These are phyloP conservation scores for Stomorhina lunata DNA, from an alignment of 2,888 invertebrate species.

Conservation along the genomic window DNA sequence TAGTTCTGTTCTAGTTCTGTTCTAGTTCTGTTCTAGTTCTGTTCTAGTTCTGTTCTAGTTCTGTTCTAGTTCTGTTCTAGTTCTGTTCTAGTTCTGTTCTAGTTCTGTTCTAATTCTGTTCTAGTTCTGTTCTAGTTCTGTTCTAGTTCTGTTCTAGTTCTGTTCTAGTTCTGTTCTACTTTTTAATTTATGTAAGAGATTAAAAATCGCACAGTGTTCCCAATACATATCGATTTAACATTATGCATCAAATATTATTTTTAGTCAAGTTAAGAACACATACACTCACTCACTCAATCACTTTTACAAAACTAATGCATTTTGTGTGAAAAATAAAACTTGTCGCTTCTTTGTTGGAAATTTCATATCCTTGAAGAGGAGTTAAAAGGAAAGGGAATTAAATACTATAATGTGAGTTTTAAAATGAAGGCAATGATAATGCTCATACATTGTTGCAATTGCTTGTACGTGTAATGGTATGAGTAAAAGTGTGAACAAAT, in stretches of 20 bases:
- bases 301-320: conserved; percentile 45
- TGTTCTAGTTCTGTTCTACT: neutral
- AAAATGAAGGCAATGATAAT: conserved; percentile 56
- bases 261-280: neutral
- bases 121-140: neutral
- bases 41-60: neutral
- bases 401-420: conserved; percentile 13
- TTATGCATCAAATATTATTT: conserved; percentile 44
- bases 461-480: neutral
- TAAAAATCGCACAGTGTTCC: too few species aligned
- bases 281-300: neutral
- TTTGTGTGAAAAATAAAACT: conserved; percentile 15
- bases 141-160: neutral
- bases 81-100: neutral
- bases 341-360: neutral
- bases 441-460: conserved; percentile 11
- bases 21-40: neutral
- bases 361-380: conserved; percentile 38
- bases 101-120: neutral
- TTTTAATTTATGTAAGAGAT: too few species aligned
- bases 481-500: conserved; percentile 60
- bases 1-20: neutral
- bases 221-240: neutral
- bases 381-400: neutral
- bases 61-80: neutral